These are phyloP conservation scores for Petrophora chlorosata DNA, from an alignment of 2,888 invertebrate species.

Conservation along the genomic window DNA sequence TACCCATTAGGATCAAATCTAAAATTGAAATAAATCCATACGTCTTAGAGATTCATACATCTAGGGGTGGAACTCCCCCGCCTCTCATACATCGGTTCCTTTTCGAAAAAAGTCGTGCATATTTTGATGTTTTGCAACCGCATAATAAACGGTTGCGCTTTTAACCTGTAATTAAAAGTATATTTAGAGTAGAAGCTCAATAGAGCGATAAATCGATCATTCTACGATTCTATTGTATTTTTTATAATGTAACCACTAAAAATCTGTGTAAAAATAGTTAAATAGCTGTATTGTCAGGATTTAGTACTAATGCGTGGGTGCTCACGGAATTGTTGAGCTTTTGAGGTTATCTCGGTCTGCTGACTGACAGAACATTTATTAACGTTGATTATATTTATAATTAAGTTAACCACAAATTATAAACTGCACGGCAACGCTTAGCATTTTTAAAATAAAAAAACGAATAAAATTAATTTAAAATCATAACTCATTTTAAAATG, in stretches of 20 bases:
- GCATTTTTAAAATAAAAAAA: no score
- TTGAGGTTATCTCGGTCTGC: no score
- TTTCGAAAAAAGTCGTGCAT: constrained; percentile 51
- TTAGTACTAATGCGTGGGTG: neutral
- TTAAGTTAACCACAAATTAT: no score
- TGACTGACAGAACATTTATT: no score
- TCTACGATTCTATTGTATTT: constrained; percentile 41
- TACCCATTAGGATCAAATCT: constrained; percentile 52
- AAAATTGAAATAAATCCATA: constrained; percentile 71
- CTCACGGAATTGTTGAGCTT: no score
- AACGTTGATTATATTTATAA: no score
- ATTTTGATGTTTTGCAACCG: constrained; percentile 75
- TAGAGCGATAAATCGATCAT: constrained; percentile 68
- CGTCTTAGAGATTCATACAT: constrained; percentile 15
- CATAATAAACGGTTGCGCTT: constrained; percentile 63
- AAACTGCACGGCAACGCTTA: no score
- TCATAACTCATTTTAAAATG: no score
- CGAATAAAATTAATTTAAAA: no score
- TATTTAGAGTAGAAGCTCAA: constrained; percentile 66
- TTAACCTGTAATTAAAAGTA: constrained; percentile 69
- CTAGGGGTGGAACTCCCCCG: constrained; percentile 55
- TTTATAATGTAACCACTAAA: constrained; percentile 29
- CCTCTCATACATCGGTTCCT: constrained; percentile 44
- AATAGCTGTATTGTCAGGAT: neutral
- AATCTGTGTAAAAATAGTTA: constrained; percentile 13